phyloP scores from a whole-genome alignment of 2,113 vertebrate species.

The Mustela lutreola region DNA sequence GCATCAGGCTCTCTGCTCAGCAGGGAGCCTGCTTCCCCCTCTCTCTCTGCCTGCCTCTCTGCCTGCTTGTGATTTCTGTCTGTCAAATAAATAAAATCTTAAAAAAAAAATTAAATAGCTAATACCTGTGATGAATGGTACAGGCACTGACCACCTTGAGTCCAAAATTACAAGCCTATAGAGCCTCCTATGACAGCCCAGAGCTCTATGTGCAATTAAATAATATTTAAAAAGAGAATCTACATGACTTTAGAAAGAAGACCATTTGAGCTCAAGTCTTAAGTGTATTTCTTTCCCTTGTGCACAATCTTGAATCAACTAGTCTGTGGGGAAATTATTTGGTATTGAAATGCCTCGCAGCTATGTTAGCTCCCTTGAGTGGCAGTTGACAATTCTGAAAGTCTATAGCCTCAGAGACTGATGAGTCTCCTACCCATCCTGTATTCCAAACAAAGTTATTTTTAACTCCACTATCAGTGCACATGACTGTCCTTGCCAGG shows the following conservation, averaged over 20 bases:
- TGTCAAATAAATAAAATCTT: too few relatives aligned
- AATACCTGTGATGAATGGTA: neutral
- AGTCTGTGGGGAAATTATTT: neutral
- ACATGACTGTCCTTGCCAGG: conserved; percentile 45
- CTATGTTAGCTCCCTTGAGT: conserved; percentile 60
- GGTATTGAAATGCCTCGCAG: conserved; percentile 56
- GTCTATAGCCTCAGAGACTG: neutral
- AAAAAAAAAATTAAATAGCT: neutral
- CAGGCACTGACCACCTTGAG: neutral
- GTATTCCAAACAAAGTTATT: conserved; percentile 72
- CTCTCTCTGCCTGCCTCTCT: too few relatives aligned
- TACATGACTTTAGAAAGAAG: neutral
- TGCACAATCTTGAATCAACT: neutral
- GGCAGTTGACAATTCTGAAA: conserved; percentile 67
- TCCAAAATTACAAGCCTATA: neutral
- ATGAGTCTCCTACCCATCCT: conserved; percentile 18
- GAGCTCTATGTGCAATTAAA: neutral
- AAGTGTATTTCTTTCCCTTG: neutral
- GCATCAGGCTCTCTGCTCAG: too few relatives aligned
- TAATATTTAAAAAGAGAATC: conserved; percentile 46
- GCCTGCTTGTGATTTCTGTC: too few relatives aligned
- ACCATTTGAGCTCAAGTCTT: neutral
- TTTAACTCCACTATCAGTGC: conserved; percentile 65
- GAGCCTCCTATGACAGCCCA: neutral
- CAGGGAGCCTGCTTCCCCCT: too few relatives aligned